Conservation (phyloP, 1,140 invertebrate species). For the honey bee (Apis mellifera) region Amel_HAv3.1 CM009934.2:12283501-12284000, state of each 20-base stretch:
- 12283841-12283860: not conserved
- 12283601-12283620: not conserved
- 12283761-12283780: constrained; percentile 45
- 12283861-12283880: not conserved
- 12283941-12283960: too few species aligned
- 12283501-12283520: constrained; percentile 37
- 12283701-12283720: constrained; percentile 13
- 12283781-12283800: constrained; percentile 11
- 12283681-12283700: not conserved
- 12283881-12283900: not conserved
- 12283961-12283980: too few species aligned
- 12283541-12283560: constrained; percentile 8
- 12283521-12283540: not conserved
- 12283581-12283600: not conserved
- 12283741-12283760: constrained; percentile 25
- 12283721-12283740: constrained; percentile 31
- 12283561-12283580: constrained; percentile 9
- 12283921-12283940: not conserved
- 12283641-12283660: too few species aligned
- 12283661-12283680: not conserved
- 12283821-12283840: constrained; percentile 23
- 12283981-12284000: not conserved
- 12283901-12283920: not conserved
- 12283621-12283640: not conserved
- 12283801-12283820: constrained; percentile 29